phyloP scores from a whole-genome alignment of 2,797 vertebrate genomes.

The Enteromius unitaeniatus region DNA sequence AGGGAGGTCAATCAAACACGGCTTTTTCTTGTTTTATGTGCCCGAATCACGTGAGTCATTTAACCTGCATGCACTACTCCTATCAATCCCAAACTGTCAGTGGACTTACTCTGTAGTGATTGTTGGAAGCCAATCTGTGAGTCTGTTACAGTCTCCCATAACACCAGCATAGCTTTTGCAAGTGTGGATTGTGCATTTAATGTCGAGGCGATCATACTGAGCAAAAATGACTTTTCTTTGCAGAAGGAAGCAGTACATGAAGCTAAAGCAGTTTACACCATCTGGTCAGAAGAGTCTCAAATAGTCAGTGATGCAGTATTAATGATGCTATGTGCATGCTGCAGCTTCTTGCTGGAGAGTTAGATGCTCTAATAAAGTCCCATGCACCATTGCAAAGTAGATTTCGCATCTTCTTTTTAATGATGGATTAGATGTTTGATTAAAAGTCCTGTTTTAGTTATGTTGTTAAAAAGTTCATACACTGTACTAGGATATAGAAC shows the following conservation, averaged over 20 bases:
- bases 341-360: conserved; percentile 62
- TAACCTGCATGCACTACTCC: not conserved
- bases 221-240: conserved; percentile 32
- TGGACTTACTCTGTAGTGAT: not conserved
- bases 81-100: conserved; percentile 17
- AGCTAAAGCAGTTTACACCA: conserved; percentile 44
- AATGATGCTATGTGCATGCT: conserved; percentile 59
- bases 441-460: conserved; percentile 21
- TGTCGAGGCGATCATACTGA: conserved; percentile 18
- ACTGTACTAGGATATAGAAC: not conserved
- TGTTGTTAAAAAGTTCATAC: conserved; percentile 16
- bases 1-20: not conserved
- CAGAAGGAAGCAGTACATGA: conserved; percentile 31
- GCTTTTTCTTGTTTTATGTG: not conserved
- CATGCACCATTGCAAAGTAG: conserved; percentile 57
- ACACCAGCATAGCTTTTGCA: conserved; percentile 10
- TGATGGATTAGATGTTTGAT: conserved; percentile 67
- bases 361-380: conserved; percentile 70
- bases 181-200: conserved; percentile 14
- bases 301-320: conserved; percentile 63
- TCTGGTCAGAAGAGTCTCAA: conserved; percentile 64
- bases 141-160: not conserved
- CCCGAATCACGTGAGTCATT: not conserved
- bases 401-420: conserved; percentile 72
- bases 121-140: not conserved